Percentiles rank a stretch among this genome's conserved stretches.
Conservation (phyloP, 2,113 vertebrate species). For the Suricata suricatta region DNA sequence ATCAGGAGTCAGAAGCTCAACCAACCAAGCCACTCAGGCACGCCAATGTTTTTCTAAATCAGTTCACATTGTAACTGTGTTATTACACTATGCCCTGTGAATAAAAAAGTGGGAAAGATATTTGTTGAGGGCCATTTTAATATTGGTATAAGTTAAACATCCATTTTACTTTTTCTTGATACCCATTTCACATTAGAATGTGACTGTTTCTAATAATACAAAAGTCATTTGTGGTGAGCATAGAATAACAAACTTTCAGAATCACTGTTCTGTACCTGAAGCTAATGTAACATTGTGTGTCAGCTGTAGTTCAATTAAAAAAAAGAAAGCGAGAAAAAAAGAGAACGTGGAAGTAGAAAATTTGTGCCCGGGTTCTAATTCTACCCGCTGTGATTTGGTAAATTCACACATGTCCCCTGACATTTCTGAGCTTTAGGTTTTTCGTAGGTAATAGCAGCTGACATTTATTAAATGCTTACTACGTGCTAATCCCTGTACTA, state of each 20-base stretch:
- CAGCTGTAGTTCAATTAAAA: background rate
- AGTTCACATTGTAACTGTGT: background rate
- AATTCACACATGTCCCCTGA: background rate
- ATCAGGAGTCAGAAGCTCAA: too few species aligned
- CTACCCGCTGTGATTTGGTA: background rate
- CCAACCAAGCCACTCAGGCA: too few species aligned
- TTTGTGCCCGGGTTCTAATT: background rate
- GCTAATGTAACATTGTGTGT: background rate
- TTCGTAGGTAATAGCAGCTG: background rate
- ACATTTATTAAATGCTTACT: constrained; percentile 1
- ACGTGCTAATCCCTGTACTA: background rate
- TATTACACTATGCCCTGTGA: background rate
- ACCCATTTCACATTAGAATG: background rate
- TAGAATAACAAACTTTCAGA: background rate
- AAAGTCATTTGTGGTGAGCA: background rate
- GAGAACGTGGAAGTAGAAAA: background rate
- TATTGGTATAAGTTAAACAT: background rate
- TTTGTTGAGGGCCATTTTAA: background rate
- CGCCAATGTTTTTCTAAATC: background rate
- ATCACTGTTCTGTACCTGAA: background rate
- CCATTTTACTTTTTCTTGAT: constrained; percentile 18
- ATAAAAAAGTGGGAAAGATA: background rate
- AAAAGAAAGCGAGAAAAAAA: background rate
- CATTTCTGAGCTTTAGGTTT: background rate
- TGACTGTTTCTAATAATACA: background rate